These are phyloP conservation scores for Dermochelys coriacea DNA, from an alignment of 2,797 vertebrate genomes.

Conservation along the genomic window DNA sequence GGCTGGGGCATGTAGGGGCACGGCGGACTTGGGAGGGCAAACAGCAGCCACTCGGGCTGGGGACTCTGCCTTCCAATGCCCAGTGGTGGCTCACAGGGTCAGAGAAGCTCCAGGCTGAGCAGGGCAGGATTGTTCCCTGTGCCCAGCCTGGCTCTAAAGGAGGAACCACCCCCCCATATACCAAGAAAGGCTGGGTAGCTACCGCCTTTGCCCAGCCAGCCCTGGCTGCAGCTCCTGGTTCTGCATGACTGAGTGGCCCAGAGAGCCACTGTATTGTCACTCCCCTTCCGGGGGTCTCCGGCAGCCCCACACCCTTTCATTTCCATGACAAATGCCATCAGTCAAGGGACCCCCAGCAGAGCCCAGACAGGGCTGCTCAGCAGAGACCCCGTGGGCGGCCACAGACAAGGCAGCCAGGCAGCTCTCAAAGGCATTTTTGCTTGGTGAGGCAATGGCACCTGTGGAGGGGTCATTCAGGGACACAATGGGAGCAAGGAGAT, in stretches of 20 bases:
- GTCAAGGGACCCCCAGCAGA: neutral
- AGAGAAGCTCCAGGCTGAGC: neutral
- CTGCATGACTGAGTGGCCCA: neutral
- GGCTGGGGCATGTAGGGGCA: neutral
- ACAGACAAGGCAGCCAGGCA: rapidly evolving
- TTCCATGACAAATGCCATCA: neutral
- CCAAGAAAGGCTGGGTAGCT: neutral
- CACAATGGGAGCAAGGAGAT: neutral
- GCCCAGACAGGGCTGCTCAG: rapidly evolving
- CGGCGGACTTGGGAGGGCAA: neutral
- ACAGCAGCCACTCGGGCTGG: neutral
- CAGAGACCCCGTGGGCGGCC: neutral
- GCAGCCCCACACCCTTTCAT: rapidly evolving
- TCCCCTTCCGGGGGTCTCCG: neutral
- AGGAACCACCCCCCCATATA: neutral
- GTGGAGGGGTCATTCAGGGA: rapidly evolving
- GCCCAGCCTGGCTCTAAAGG: neutral
- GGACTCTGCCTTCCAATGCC: neutral
- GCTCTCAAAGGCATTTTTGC: neutral
- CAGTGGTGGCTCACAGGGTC: too few species aligned
- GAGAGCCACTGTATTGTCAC: neutral
- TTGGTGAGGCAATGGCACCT: rapidly evolving
- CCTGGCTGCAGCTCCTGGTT: neutral
- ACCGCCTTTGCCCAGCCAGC: neutral
- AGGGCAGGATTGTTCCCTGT: neutral